These are phyloP conservation scores for Aurelia aurita DNA, from an alignment of 30 jellyfish, hydroid and myxozoan species.

Conservation along the genomic window DNA sequence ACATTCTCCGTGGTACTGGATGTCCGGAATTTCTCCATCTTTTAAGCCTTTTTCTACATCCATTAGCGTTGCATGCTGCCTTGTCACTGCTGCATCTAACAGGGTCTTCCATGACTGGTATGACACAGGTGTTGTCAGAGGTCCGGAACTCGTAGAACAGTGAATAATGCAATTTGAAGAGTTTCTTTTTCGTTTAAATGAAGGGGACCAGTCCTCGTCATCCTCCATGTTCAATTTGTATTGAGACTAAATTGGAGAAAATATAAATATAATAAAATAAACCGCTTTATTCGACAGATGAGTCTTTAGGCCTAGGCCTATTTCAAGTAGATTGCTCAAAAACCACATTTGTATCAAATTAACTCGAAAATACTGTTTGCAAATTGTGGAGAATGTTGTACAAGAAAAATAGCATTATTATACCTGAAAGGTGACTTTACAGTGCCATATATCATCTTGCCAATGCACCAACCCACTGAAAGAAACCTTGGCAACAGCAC, in stretches of 20 bases:
- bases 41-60: slow-evolving; percentile 1
- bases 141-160: slow-evolving; percentile 7
- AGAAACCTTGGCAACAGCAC: no score
- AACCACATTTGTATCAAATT: no score
- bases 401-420: no score
- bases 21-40: slow-evolving; percentile 24
- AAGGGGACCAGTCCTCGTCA: slow-evolving; percentile 32
- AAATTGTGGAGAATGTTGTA: no score
- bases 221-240: neutral
- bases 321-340: no score
- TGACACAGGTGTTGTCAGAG: slow-evolving; percentile 35
- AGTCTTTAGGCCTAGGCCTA: no score
- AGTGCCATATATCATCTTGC: no score
- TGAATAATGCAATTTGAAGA: slow-evolving; percentile 7
- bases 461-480: no score
- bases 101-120: slow-evolving; percentile 31
- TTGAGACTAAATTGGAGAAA: slow-evolving; percentile 1
- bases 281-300: no score
- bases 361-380: no score
- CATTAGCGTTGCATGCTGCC: neutral
- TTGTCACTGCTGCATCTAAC: slow-evolving; percentile 13
- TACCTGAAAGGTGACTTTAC: no score
- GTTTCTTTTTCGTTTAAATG: neutral
- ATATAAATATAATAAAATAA: no score
- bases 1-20: slow-evolving; percentile 23